A percentile compares a stretch with the other conserved stretches of the same genome.
Conservation (phyloP, 2,113 vertebrate species). For the Myrmecobius fasciatus region DNA sequence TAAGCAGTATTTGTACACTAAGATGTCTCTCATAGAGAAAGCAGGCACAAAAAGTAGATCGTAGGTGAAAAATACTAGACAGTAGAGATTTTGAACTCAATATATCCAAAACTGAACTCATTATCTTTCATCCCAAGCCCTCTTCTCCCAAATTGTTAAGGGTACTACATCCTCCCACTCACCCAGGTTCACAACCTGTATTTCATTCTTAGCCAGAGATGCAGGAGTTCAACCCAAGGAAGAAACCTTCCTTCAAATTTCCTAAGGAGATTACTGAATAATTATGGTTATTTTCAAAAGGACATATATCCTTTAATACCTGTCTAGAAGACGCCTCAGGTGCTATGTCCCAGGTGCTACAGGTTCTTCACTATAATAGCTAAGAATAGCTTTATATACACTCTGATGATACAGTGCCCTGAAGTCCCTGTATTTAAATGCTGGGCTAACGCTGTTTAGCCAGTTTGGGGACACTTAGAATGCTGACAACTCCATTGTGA, state of each 20-base stretch:
- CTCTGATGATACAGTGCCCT: neutral
- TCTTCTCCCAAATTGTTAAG: neutral
- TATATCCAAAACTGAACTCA: neutral
- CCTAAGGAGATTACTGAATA: neutral
- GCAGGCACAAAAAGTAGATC: neutral
- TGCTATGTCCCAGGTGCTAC: too few species aligned
- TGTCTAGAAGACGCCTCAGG: neutral
- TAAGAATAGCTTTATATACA: neutral
- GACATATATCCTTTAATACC: neutral
- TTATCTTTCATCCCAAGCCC: neutral
- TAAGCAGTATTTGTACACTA: neutral
- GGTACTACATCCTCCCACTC: neutral
- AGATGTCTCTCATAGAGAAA: neutral
- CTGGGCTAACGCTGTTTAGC: neutral
- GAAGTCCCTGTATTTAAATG: neutral
- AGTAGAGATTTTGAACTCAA: neutral
- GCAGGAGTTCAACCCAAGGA: neutral
- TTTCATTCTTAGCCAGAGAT: neutral
- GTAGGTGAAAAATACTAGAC: neutral
- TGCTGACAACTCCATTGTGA: neutral
- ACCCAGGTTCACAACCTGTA: neutral
- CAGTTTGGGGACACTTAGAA: neutral
- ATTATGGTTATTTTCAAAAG: neutral
- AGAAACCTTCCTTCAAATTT: neutral
- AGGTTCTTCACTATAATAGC: neutral